Evolutionary conservation across 2,888 invertebrate species (phyloP), one percentile per base, ranked within the genome.

Genomic region (Acrocyrtus sp.): DNA sequence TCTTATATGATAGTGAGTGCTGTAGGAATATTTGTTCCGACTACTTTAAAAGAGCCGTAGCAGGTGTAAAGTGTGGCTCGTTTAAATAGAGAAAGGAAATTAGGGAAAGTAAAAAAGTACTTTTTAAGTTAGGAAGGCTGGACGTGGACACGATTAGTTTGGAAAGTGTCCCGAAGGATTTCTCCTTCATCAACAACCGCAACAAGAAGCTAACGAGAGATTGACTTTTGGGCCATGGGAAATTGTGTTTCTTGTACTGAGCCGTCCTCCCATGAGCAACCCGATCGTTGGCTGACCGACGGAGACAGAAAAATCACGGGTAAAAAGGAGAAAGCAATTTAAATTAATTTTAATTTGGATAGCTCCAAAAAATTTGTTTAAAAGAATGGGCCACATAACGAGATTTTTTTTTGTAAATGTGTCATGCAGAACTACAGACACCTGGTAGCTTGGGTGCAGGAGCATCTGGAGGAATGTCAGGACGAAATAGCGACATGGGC

Each of bases 231-330:
- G 69, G 69, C 73, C 48, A 80, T 80, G 80, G 80, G 80, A 75
- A 78, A 78, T 75, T 80, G 80, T 69, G 76, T 80, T 56, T 78
- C 80, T 61, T 80, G 80, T 68, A 78, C 74, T 62, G 80, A 78
- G 41, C 72, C 76, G 62, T 69, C 78, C 66, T 68, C 74, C 45
- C 72, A 73, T 69, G 78, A 80, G 62, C 77, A 77, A 54, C 67
- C 77, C 19, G 78, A 79, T 68, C 65, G 75, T 56, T 75, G 74
- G 57, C 60, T 73, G 43, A 65, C 63, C 45, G 75, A 76, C 60
- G 69, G 60, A 58, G 75, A 74, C 45, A 66, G 66, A 53, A 76
- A 72, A 74, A 73, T 72, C 50, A 60, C 63, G 43, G 80, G 80
- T 79, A 72, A 43, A 39, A 34, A 24, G 12, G 39, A n/a, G n/a